These are phyloP conservation scores for Orchesella flavescens DNA, from an alignment of 2,888 invertebrate genomes.

Conservation along the genomic window DNA sequence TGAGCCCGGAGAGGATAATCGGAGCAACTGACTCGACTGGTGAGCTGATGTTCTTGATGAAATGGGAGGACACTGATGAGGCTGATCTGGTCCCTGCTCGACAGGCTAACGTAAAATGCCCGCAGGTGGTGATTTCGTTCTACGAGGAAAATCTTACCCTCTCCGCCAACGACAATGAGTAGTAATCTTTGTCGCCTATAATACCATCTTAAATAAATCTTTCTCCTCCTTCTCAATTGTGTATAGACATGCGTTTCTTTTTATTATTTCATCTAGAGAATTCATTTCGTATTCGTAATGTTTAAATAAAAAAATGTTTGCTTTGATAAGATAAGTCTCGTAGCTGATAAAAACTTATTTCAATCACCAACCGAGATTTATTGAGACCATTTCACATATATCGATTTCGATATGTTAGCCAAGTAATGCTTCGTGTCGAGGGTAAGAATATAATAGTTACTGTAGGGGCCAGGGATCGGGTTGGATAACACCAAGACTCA, in stretches of 20 bases:
- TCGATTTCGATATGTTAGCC: no score
- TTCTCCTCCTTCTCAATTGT: no score
- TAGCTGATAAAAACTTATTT: no score
- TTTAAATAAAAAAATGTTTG: no score
- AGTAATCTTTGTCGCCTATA: slow-evolving; percentile 78
- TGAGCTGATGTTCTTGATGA: slow-evolving; percentile 73
- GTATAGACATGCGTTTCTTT: no score
- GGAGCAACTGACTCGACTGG: slow-evolving; percentile 77
- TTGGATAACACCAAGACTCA: slow-evolving; percentile 74
- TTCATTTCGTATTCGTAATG: no score
- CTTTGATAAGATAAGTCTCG: no score
- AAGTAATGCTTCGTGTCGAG: slow-evolving; percentile 75
- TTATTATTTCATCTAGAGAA: no score
- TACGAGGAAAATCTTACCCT: slow-evolving; percentile 95
- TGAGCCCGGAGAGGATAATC: slow-evolving; percentile 77
- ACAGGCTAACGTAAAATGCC: slow-evolving; percentile 91
- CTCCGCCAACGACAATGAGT: slow-evolving; percentile 77
- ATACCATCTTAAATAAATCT: no score
- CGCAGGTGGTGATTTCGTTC: slow-evolving; percentile 95
- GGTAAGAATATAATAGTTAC: slow-evolving; percentile 89
- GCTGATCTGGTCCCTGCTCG: slow-evolving; percentile 94
- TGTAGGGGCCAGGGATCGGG: slow-evolving; percentile 83
- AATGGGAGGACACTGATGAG: slow-evolving; percentile 91
- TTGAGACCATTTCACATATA: no score
- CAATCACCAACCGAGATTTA: no score